Base-by-base conservation (phyloP, 2,113 vertebrate species). In the Picathartes gymnocephalus region DNA sequence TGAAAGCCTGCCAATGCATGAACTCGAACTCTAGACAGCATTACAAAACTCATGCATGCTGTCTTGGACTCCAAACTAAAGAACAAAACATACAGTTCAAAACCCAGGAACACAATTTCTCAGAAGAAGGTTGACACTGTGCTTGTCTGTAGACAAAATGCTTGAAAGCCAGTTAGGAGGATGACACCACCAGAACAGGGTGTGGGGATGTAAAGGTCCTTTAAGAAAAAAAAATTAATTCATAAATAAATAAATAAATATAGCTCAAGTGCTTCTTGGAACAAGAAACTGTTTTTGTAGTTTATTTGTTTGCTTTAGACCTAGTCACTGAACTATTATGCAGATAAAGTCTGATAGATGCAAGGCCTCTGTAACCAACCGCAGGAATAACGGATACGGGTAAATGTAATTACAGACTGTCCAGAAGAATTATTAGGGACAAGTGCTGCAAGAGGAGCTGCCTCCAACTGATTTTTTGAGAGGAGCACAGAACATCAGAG, bases 381-480 rank as follows among this genome's bases (percentile, higher is more conserved):
- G 2, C 39, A 77, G 76, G 54, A 96, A 94, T 66, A 95, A 94
- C 6, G 8, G 92, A 70, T 69, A 65, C 1, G 1, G 42, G 88
- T 45, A 93, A 96, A 81, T 31, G 56, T 70, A 95, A 97, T 92
- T 96, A 94, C 85, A 96, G 56, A 71, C 70, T 76, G 73, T n/a
- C 37, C 15, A 28, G 90, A 79, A 61, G 94, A 94, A 96, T 87
- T 87, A 94, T 76, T 85, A 81, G 84, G 74, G 87, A 90, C 72
- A 96, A 81, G 71, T 73, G 69, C 74, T 92, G 68, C 68, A 96
- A 66, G 54, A 94, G 79, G 58, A 94, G 76, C 68, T 92, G 94
- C 71, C 82, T 94, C 82, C 85, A 70, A 47, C 50, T 73, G 85
- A 30, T 48, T 57, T 64, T 85, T 50, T 91, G 74, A 77, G 39